A percentile compares a stretch with the other conserved stretches of the same genome.
These are phyloP conservation scores for Pemphigus obesinymphae DNA, from an alignment of 1,140 invertebrate genomes.

Conservation along the genomic window DNA sequence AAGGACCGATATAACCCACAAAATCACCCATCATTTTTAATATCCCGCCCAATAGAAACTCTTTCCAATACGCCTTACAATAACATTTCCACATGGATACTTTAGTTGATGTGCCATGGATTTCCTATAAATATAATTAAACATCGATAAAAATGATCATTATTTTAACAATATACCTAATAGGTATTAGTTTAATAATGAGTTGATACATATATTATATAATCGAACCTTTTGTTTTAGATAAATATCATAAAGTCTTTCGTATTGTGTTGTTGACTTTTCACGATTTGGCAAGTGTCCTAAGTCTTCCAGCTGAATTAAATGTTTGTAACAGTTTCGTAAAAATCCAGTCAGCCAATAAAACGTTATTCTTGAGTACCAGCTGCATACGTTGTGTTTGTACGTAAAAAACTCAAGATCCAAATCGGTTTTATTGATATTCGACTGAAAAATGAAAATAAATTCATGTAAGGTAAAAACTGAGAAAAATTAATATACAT, in stretches of 20 bases:
- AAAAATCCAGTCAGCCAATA: slow-evolving; percentile 71
- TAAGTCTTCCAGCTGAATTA: slow-evolving; percentile 65
- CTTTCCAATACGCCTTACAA: slow-evolving; percentile 64
- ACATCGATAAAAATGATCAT: background rate
- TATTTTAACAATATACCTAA: too few species aligned
- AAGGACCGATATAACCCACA: slow-evolving; percentile 68
- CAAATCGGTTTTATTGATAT: background rate
- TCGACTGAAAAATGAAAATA: too few species aligned
- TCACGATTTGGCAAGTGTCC: slow-evolving; percentile 65
- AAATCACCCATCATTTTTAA: slow-evolving; percentile 74
- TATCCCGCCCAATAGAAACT: slow-evolving; percentile 66
- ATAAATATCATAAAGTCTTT: slow-evolving; percentile 56
- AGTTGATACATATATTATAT: too few species aligned
- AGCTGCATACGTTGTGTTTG: slow-evolving; percentile 58
- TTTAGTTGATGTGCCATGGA: slow-evolving; percentile 33
- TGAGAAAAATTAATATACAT: background rate
- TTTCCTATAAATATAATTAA: slow-evolving; percentile 16
- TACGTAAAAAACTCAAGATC: slow-evolving; percentile 47
- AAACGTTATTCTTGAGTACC: slow-evolving; percentile 69
- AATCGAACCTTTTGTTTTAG: slow-evolving; percentile 52
- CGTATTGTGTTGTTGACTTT: slow-evolving; percentile 54
- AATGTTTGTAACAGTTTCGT: slow-evolving; percentile 60
- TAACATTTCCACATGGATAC: slow-evolving; percentile 64
- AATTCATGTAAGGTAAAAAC: background rate
- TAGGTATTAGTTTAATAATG: too few species aligned